Conservation (phyloP, 1,140 invertebrate genomes). For the Paraescarpia echinospica region DNA sequence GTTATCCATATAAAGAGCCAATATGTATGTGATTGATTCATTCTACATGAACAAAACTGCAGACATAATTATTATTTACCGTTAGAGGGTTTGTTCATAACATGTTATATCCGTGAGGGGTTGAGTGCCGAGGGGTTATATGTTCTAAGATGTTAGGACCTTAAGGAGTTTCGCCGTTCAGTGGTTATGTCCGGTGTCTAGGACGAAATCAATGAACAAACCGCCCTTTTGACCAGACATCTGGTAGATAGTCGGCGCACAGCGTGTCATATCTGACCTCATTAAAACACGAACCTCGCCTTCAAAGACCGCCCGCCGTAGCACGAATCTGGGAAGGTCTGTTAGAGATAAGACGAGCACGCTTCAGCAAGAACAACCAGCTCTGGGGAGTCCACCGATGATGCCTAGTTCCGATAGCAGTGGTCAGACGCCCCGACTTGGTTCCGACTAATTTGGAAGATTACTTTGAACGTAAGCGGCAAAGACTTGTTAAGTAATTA, state of each 20-base stretch:
- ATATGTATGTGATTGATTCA: no score
- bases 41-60: no score
- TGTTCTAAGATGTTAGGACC: no score
- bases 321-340: background rate
- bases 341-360: background rate
- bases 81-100: no score
- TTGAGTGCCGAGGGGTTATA: no score
- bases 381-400: no score
- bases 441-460: background rate
- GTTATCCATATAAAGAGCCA: no score
- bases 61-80: no score
- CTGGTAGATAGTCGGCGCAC: background rate
- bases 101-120: no score
- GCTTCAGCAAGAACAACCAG: background rate
- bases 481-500: background rate
- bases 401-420: background rate
- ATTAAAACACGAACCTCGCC: background rate
- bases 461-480: background rate
- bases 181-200: no score
- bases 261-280: background rate
- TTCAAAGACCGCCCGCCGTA: background rate
- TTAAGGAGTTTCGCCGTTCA: no score
- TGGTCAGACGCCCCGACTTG: background rate
- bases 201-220: background rate
- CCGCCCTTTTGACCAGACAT: background rate